These are phyloP conservation scores for Polietes domitor DNA, from an alignment of 2,888 invertebrate species.

Conservation along the genomic window DNA sequence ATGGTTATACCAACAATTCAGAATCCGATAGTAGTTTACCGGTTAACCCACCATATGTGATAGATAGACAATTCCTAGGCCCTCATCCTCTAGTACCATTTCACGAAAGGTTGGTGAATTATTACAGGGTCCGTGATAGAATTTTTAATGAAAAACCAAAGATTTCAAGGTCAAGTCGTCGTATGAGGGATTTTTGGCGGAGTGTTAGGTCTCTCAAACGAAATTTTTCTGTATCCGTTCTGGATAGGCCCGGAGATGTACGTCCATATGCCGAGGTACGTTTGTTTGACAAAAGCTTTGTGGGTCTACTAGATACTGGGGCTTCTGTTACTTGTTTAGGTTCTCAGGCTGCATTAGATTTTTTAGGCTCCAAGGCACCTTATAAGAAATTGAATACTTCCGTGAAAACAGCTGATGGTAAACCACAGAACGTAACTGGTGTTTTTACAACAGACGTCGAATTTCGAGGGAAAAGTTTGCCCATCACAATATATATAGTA, in stretches of 20 bases:
- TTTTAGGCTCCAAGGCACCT: constrained; percentile 14
- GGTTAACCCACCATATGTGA: too few relatives aligned
- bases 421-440: constrained; percentile 12
- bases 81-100: constrained; percentile 24
- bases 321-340: too few relatives aligned
- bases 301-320: constrained; percentile 50
- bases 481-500: constrained; percentile 12
- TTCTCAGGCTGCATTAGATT: constrained; percentile 18
- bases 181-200: constrained; percentile 40
- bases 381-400: constrained; percentile 8
- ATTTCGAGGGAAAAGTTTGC: not conserved
- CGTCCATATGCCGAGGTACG: constrained; percentile 52
- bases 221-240: not conserved
- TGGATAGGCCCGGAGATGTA: constrained; percentile 41
- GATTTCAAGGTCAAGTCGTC: not conserved
- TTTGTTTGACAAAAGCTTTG: constrained; percentile 19
- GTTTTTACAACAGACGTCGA: constrained; percentile 2
- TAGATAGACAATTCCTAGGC: too few relatives aligned
- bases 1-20: too few relatives aligned
- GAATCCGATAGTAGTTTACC: too few relatives aligned
- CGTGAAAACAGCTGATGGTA: constrained; percentile 44
- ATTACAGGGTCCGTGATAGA: constrained; percentile 18
- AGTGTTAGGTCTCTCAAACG: constrained; percentile 23
- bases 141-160: constrained; percentile 30
- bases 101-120: constrained; percentile 33